A percentile compares a stretch with the other conserved stretches of the same genome.
phyloP scores from a whole-genome alignment of 2,797 vertebrate genomes.

The Mus caroli region DNA sequence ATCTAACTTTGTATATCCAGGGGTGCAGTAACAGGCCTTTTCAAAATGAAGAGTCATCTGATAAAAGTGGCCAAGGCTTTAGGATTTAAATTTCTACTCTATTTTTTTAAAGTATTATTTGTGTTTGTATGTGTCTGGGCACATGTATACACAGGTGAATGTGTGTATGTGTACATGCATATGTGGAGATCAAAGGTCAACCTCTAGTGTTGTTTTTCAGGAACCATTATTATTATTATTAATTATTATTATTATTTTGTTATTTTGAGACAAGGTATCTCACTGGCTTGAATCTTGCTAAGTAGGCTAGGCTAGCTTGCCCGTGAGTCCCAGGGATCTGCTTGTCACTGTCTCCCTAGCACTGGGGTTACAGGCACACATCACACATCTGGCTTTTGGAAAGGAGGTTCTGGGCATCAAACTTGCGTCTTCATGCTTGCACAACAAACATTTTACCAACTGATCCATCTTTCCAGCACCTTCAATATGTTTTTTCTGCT shows the following conservation, averaged over 20 bases:
- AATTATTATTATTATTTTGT: not conserved
- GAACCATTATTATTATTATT: not conserved
- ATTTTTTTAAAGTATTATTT: not conserved
- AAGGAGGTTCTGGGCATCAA: not conserved
- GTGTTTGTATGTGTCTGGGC: not conserved
- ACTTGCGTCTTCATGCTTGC: not conserved
- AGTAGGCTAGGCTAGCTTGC: not conserved
- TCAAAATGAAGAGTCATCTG: conserved; percentile 11
- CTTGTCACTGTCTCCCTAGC: not conserved
- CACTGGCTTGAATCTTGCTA: not conserved
- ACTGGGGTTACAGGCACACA: not conserved
- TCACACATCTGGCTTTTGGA: not conserved
- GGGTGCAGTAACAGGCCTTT: not conserved
- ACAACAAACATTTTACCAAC: not conserved
- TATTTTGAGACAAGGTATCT: not conserved
- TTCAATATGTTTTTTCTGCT: not conserved
- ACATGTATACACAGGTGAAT: not conserved
- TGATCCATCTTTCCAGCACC: not conserved
- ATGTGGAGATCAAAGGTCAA: no score
- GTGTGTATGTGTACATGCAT: not conserved
- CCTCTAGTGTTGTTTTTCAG: not conserved
- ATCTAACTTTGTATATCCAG: not conserved
- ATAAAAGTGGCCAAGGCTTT: not conserved
- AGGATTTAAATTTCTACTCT: not conserved
- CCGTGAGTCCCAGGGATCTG: not conserved